Base-by-base conservation (phyloP, 2,797 vertebrate genomes). In the Diceros bicornis region DNA sequence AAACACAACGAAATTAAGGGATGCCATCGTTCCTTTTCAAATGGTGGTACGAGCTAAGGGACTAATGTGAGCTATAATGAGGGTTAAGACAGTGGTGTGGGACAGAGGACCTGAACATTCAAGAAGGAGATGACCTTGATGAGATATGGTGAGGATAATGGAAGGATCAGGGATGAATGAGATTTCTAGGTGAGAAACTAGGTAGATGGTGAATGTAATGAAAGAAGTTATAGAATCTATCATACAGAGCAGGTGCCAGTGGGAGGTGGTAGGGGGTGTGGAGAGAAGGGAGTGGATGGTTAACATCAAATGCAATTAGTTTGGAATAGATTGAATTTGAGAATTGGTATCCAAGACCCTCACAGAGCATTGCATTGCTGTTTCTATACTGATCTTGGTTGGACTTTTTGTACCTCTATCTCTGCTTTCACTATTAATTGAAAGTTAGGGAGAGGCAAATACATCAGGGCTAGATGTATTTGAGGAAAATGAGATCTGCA, bases 361-460 rank as follows among this genome's bases (percentile, higher is more conserved):
- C 66, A 82, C 2, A 86, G 78, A 91, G 16, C 41, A 20, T 88
- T 50, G 8, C 7, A 25, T 47, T 95, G 57, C n/a, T 66, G 2
- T 77, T 90, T 97, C 50, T 87, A 1, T 89, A 7, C n/a, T 95
- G 62, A 85, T 55, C 17, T 66, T 6, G 0, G 23, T 13, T 87
- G 50, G 44, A 61, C 9, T 95, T 77, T 92, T 79, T 59, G 34
- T 84, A 71, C 47, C 8, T 94, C 23, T 74, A 12, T 61, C 2
- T 89, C 17, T 94, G 44, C 37, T 93, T 74, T 93, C 64, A 82
- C 13, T 81, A 16, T 78, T 92, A 34, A 81, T 29, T 89, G 82
- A 52, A 90, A 72, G 23, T 95, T 55, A 86, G 21, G 44, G 79
- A 77, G 84, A 74, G 81, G 32, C 16, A 61, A 23, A 29, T 55